Conservation (phyloP, 1,140 invertebrate genomes). For the Latrodectus geometricus region DNA sequence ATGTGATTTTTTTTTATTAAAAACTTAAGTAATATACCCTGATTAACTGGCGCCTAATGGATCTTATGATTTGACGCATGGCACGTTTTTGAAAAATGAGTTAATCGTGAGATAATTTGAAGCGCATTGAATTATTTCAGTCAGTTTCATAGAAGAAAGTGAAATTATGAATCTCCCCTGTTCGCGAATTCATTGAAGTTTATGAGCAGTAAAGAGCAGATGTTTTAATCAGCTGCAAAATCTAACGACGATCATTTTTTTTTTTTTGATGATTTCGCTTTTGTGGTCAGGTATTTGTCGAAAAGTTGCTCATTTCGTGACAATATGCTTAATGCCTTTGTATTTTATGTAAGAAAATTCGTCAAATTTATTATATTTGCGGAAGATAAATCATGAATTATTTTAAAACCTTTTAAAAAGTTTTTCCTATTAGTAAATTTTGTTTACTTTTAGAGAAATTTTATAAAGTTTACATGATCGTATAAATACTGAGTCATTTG, state of each 20-base stretch:
- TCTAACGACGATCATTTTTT: neutral
- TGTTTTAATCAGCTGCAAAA: neutral
- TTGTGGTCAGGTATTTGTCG: neutral
- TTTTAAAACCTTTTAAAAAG: neutral
- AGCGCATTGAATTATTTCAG: neutral
- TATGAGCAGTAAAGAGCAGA: neutral
- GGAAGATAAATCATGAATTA: neutral
- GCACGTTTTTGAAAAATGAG: neutral
- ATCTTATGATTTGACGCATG: neutral
- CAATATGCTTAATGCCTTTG: neutral
- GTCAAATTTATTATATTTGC: neutral
- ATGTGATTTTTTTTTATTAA: neutral
- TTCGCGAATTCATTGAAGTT: neutral
- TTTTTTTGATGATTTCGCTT: too few relatives aligned
- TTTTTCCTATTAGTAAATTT: too few relatives aligned
- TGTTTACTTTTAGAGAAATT: too few relatives aligned
- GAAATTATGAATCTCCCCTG: neutral
- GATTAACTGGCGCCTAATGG: neutral
- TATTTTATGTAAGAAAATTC: neutral
- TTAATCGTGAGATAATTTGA: neutral
- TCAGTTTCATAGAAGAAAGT: neutral
- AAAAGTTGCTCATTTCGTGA: neutral
- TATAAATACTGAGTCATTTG: too few relatives aligned
- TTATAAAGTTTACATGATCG: too few relatives aligned
- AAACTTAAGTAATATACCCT: neutral